Conservation (phyloP, 2,888 invertebrate species). For the Plemyria rubiginata region DNA sequence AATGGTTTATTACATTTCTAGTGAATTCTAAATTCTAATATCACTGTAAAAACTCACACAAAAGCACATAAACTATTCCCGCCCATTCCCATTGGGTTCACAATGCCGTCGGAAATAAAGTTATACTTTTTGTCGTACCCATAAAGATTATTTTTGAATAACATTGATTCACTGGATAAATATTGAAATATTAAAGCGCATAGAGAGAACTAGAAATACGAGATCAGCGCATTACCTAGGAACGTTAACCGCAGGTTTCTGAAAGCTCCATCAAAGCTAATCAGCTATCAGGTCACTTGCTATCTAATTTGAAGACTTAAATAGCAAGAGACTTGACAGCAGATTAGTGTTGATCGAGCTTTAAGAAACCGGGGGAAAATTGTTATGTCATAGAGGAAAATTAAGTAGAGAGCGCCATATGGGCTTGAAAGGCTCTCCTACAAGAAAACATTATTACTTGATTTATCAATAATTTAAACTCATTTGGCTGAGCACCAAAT, state of each 20-base stretch:
- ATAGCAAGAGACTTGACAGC: too few species aligned
- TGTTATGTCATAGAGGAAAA: background rate
- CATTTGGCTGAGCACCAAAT: too few species aligned
- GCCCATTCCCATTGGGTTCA: constrained; percentile 3
- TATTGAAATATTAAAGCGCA: background rate
- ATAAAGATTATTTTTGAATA: constrained; percentile 7
- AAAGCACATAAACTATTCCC: constrained; percentile 63
- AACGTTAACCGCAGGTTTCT: too few species aligned
- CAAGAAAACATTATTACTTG: background rate
- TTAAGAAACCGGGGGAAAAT: too few species aligned
- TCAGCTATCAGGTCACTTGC: too few species aligned
- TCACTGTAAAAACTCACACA: constrained; percentile 63
- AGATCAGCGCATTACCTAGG: background rate
- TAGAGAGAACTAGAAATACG: background rate
- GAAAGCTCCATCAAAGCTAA: too few species aligned
- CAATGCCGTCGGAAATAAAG: constrained; percentile 5
- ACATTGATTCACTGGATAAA: background rate
- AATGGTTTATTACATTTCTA: constrained; percentile 11
- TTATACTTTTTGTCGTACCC: background rate
- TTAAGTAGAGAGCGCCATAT: background rate
- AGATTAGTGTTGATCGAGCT: too few species aligned
- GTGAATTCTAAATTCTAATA: constrained; percentile 59
- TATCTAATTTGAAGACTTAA: too few species aligned
- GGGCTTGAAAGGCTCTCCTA: background rate
- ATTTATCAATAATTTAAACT: background rate